These are phyloP conservation scores for Limnodromus scolopaceus DNA, from an alignment of 2,797 vertebrate genomes.

Conservation along the genomic window DNA sequence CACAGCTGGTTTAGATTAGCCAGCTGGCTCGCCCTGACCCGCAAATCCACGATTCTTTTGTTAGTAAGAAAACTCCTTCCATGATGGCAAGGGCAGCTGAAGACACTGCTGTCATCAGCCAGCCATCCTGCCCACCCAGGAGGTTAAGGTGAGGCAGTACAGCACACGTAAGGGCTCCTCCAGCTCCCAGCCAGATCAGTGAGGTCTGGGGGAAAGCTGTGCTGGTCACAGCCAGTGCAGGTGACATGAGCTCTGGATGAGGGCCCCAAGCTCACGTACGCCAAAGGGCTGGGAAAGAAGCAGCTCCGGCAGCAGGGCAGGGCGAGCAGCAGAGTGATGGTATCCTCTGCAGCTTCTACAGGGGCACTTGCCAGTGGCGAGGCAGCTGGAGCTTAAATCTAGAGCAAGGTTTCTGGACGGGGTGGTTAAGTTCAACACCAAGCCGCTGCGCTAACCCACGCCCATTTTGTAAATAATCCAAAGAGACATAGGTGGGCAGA, in stretches of 20 bases:
- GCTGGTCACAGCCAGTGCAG: neutral
- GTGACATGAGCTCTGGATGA: fast-evolving
- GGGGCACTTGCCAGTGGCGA: neutral
- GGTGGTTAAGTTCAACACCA: neutral
- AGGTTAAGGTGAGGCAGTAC: neutral
- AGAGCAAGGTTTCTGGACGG: neutral
- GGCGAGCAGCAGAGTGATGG: neutral
- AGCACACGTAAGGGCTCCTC: neutral
- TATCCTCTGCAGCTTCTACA: neutral
- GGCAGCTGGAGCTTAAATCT: neutral
- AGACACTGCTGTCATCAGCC: neutral
- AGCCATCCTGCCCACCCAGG: neutral
- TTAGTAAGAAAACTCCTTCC: neutral
- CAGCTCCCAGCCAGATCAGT: neutral
- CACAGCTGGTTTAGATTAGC: neutral
- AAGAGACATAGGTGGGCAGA: neutral
- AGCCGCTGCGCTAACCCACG: neutral
- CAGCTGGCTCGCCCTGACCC: neutral
- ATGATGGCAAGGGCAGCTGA: neutral
- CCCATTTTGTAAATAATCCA: neutral
- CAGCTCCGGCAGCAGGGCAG: neutral
- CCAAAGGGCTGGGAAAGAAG: neutral
- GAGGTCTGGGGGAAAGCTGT: neutral
- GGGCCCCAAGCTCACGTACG: neutral
- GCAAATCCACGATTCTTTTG: neutral